phyloP scores from a whole-genome alignment of 2,888 invertebrate species.

The Hemistola chrysoprasaria region DNA sequence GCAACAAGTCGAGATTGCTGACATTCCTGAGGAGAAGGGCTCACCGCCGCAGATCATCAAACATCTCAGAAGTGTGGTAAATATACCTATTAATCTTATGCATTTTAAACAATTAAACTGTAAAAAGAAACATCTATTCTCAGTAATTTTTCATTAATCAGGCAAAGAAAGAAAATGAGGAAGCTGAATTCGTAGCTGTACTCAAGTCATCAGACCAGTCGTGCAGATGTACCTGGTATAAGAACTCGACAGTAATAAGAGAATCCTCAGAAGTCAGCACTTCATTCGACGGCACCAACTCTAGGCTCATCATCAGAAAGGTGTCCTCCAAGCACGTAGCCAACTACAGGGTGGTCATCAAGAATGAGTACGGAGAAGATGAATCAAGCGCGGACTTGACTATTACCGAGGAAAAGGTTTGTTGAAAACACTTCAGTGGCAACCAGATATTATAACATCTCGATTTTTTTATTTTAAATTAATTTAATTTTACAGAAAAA shows the following conservation, averaged over 20 bases:
- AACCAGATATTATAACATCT: too few species aligned
- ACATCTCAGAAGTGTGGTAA: conserved; percentile 88
- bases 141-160: conserved; percentile 31
- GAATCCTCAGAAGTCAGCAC: conserved; percentile 90
- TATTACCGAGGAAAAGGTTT: conserved; percentile 84
- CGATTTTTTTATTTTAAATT: too few species aligned
- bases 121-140: too few species aligned
- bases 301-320: conserved; percentile 89
- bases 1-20: conserved; percentile 92
- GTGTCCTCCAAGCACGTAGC: conserved; percentile 90
- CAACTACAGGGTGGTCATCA: conserved; percentile 92
- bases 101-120: too few species aligned
- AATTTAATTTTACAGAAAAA: conserved; percentile 62
- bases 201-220: conserved; percentile 90
- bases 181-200: conserved; percentile 89
- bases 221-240: conserved; percentile 93
- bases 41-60: conserved; percentile 91
- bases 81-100: conserved; percentile 43
- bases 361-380: conserved; percentile 95
- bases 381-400: conserved; percentile 93
- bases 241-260: conserved; percentile 88
- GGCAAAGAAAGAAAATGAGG: conserved; percentile 82
- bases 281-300: conserved; percentile 91
- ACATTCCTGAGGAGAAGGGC: conserved; percentile 90
- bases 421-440: too few species aligned